phyloP scores from a whole-genome alignment of 2,888 invertebrate species.

The Sclerodermus sp. region DNA sequence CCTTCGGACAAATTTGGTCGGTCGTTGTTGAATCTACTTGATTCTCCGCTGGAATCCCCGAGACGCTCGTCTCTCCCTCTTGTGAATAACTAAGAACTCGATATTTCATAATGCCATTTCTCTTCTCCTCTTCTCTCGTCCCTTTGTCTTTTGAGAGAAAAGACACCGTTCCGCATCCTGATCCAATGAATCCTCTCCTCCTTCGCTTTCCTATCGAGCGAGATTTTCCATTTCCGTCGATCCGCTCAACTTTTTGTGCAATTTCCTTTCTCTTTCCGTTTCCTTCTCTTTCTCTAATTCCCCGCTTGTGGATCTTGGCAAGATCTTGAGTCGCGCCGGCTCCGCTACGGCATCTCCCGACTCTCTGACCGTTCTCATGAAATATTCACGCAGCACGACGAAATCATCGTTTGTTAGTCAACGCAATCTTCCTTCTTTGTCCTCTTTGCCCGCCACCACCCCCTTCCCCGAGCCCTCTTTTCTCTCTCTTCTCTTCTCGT shows the following conservation, averaged over 20 bases:
- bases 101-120: no score
- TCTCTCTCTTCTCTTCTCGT: conserved; percentile 7
- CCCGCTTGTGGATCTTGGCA: no score
- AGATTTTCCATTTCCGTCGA: not conserved
- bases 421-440: conserved; percentile 3
- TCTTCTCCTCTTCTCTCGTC: no score
- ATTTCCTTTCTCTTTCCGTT: not conserved
- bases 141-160: no score
- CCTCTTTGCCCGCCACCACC: conserved; percentile 3
- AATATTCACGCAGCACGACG: conserved; percentile 47
- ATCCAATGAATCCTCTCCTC: no score
- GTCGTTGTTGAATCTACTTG: no score
- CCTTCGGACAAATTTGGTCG: conserved; percentile 9
- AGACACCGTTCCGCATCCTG: no score
- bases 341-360: conserved; percentile 7
- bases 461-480: not conserved
- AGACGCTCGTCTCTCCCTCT: no score
- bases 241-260: no score
- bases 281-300: not conserved
- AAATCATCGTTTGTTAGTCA: conserved; percentile 47
- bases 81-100: no score
- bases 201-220: not conserved
- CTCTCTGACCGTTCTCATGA: conserved; percentile 38
- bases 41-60: no score
- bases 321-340: conserved; percentile 3